phyloP scores from a whole-genome alignment of 2,797 vertebrate genomes.

The Danio albolineatus region DNA sequence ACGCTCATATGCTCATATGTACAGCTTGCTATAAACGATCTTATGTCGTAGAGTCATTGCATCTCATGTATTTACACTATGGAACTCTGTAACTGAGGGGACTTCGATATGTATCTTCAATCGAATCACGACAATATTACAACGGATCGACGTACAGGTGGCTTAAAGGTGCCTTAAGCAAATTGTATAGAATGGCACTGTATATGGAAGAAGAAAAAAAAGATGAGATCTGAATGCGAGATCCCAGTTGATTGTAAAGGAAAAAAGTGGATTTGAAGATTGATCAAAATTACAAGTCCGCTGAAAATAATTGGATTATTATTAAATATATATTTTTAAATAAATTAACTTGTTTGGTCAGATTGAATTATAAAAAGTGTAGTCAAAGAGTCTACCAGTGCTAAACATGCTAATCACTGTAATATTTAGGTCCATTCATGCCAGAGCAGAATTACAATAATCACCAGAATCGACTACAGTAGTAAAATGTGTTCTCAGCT shows the following conservation, averaged over 20 bases:
- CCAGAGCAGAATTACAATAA: no score
- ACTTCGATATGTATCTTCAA: constrained; percentile 59
- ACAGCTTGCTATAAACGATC: constrained; percentile 79
- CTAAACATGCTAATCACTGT: no score
- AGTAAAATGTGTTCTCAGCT: no score
- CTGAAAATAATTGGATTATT: no score
- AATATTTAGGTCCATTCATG: no score
- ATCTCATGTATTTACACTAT: constrained; percentile 75
- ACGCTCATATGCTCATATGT: constrained; percentile 82
- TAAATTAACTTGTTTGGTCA: no score
- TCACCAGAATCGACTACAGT: no score
- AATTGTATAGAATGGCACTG: background rate
- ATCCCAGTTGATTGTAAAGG: background rate
- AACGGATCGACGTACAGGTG: constrained; percentile 51
- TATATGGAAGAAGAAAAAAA: background rate
- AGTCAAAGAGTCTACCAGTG: no score
- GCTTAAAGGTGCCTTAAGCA: constrained; percentile 25
- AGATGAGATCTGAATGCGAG: background rate
- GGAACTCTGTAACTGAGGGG: constrained; percentile 72
- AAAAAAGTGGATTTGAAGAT: background rate
- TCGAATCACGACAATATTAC: constrained; percentile 48
- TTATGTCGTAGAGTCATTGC: constrained; percentile 76
- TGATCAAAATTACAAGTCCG: no score
- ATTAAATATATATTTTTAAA: no score
- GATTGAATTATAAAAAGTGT: no score